Evolutionary conservation across 2,113 vertebrate species (phyloP).

Genomic region (Pycnonotus jocosus): DNA sequence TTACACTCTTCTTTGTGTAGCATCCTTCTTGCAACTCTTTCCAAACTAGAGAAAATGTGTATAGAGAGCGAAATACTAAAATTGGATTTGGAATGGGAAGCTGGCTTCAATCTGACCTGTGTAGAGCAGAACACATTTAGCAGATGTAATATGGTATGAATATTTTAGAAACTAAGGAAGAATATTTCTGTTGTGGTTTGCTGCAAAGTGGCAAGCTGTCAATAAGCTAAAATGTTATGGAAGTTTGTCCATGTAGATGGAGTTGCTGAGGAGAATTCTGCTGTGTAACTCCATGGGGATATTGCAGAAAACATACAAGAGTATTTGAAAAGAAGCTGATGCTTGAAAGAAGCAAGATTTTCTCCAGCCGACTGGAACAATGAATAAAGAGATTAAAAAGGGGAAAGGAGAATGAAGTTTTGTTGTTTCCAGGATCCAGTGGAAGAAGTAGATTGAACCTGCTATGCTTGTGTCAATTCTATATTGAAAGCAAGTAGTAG

Average conservation of each 20-base stretch:
- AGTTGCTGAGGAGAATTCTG: neutral
- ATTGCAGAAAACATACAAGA: neutral
- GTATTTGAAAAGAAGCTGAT: neutral
- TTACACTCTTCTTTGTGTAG: neutral
- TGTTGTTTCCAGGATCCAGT: neutral
- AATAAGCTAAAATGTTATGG: neutral
- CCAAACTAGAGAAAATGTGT: neutral
- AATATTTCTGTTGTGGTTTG: neutral
- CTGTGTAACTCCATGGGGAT: neutral
- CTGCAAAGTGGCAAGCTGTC: neutral
- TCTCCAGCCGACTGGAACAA: neutral
- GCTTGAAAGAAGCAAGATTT: neutral
- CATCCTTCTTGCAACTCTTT: constrained; percentile 5
- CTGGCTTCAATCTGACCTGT: neutral
- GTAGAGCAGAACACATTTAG: neutral
- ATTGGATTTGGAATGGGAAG: neutral
- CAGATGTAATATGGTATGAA: neutral
- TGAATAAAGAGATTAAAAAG: neutral
- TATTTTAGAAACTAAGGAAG: neutral
- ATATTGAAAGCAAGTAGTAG: neutral
- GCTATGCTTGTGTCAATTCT: neutral
- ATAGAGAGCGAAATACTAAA: neutral
- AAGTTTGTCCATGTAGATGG: neutral
- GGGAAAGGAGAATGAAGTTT: neutral
- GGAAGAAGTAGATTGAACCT: neutral